Conservation (phyloP, 1,140 invertebrate genomes). For the Temnothorax curvispinosus region DNA sequence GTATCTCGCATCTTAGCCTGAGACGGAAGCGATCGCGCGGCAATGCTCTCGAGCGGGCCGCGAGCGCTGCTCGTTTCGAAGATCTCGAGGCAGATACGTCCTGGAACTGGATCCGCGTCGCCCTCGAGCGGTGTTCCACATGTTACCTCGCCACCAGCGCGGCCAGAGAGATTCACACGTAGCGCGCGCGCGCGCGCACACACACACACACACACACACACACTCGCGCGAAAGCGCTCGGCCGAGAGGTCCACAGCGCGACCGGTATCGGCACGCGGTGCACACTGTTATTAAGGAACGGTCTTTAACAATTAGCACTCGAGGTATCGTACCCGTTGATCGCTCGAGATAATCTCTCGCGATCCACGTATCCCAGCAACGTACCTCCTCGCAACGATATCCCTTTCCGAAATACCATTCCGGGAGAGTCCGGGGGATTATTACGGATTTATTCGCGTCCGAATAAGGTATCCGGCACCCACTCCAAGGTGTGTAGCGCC, state of each 20-base stretch:
- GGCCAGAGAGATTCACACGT: not conserved
- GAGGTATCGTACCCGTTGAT: not conserved
- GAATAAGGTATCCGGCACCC: not conserved
- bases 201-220: not conserved
- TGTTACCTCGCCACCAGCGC: not conserved
- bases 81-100: conserved; percentile 37
- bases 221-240: not conserved
- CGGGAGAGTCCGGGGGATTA: not conserved
- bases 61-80: conserved; percentile 12
- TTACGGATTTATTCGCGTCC: conserved; percentile 2
- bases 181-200: not conserved
- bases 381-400: not conserved
- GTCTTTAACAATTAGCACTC: conserved; percentile 25
- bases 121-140: conserved; percentile 19
- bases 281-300: not conserved
- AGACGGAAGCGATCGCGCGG: conserved; percentile 39
- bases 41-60: conserved; percentile 5
- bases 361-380: not conserved
- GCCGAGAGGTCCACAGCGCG: not conserved
- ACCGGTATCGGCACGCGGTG: not conserved
- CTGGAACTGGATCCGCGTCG: conserved; percentile 30
- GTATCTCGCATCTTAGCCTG: conserved; percentile 18
- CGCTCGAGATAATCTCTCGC: not conserved
- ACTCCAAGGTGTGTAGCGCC: not conserved
- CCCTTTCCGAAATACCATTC: not conserved